A percentile compares a stretch with the other conserved stretches of the same genome.
phyloP scores from a whole-genome alignment of 2,888 invertebrate genomes.

The Meganola albula region DNA sequence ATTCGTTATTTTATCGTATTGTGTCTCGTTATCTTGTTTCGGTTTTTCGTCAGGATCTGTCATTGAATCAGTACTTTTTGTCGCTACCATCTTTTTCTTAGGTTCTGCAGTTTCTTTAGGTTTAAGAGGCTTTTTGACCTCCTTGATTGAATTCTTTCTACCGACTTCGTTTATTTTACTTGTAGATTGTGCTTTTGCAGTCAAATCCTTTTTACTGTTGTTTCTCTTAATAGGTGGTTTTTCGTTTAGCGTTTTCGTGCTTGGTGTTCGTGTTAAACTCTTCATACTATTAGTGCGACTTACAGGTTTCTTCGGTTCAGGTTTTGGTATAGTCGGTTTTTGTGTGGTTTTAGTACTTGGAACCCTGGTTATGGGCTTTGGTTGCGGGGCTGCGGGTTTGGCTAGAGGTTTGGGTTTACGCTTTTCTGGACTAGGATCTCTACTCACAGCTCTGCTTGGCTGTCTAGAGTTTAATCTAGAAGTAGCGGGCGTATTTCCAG shows the following conservation, averaged over 20 bases:
- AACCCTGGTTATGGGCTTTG: conserved; percentile 48
- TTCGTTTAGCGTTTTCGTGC: conserved; percentile 58
- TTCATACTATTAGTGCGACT: conserved; percentile 64
- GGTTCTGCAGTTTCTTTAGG: conserved; percentile 23
- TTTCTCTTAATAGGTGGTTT: conserved; percentile 57
- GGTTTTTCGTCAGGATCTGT: conserved; percentile 44
- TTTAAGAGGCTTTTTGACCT: conserved; percentile 30
- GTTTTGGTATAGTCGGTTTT: conserved; percentile 48
- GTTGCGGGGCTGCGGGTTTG: conserved; percentile 34
- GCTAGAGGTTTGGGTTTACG: conserved; percentile 39
- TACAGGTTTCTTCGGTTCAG: conserved; percentile 57
- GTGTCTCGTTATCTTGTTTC: conserved; percentile 68
- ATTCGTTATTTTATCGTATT: conserved; percentile 64
- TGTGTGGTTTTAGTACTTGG: conserved; percentile 47
- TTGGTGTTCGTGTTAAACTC: conserved; percentile 58
- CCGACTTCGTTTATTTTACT: conserved; percentile 52
- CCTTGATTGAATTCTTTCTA: conserved; percentile 37
- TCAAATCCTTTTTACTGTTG: conserved; percentile 52
- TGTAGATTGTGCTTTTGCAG: conserved; percentile 48
- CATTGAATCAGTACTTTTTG: conserved; percentile 33
- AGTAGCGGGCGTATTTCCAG: conserved; percentile 55
- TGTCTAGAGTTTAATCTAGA: conserved; percentile 67
- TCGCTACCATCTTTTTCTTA: conserved; percentile 29
- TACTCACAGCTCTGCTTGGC: conserved; percentile 57
- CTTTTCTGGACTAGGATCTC: conserved; percentile 67